Evolutionary conservation across 1,140 invertebrate species (phyloP).

Genomic region (Pseudobourletiella spinata): DNA sequence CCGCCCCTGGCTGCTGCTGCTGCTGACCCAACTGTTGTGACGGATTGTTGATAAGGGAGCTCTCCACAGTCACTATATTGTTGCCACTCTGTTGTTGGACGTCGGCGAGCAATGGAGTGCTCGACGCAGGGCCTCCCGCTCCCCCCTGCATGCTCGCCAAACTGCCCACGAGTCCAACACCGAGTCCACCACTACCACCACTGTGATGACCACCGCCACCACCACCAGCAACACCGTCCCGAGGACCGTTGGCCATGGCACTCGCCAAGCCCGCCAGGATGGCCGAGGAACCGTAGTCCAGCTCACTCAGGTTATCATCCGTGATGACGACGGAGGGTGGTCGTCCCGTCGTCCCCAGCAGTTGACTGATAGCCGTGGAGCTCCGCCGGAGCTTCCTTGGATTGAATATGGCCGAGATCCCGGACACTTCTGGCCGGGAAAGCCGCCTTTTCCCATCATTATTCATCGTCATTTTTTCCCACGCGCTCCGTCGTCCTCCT

Average conservation of each 20-base stretch:
- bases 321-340: conserved; percentile 34
- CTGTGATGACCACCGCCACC: conserved; percentile 5
- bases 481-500: no score
- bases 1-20: conserved; percentile 6
- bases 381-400: conserved; percentile 33
- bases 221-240: conserved; percentile 1
- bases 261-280: conserved; percentile 14
- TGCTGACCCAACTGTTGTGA: not conserved
- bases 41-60: not conserved
- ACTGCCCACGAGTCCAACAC: conserved; percentile 6
- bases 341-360: conserved; percentile 18
- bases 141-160: not conserved
- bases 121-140: conserved; percentile 13
- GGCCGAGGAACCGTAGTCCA: conserved; percentile 23
- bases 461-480: conserved; percentile 26
- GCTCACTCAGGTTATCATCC: conserved; percentile 31
- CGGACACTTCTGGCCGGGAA: conserved; percentile 31
- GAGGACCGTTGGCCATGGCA: conserved; percentile 20
- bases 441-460: conserved; percentile 34
- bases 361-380: conserved; percentile 33
- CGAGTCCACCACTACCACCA: conserved; percentile 1
- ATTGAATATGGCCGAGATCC: conserved; percentile 36
- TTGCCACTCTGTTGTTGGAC: conserved; percentile 27
- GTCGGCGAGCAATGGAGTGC: conserved; percentile 31
- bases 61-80: conserved; percentile 25